Conservation (phyloP, 1,140 invertebrate genomes). For the Hycleus cichorii region DNA sequence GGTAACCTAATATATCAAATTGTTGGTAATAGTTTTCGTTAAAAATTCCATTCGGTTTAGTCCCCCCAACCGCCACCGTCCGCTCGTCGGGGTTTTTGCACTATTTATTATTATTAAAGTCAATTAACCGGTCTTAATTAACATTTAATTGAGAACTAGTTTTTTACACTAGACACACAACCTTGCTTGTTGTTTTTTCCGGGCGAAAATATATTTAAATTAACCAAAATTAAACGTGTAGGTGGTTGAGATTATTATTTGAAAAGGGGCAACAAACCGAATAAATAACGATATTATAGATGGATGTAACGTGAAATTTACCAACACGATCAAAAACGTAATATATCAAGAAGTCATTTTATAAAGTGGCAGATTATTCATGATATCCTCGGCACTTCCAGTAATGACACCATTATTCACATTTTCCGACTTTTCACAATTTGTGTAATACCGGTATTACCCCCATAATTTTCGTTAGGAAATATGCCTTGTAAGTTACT, state of each 20-base stretch:
- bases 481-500: slow-evolving; percentile 7
- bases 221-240: slow-evolving; percentile 7
- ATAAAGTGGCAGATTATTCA: slow-evolving; percentile 29
- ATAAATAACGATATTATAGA: no score
- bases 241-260: slow-evolving; percentile 2
- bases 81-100: background rate
- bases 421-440: slow-evolving; percentile 20
- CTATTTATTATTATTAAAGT: slow-evolving; percentile 13
- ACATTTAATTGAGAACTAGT: slow-evolving; percentile 9
- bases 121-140: slow-evolving; percentile 12
- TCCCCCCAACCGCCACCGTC: no score
- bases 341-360: slow-evolving; percentile 29
- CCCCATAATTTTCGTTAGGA: slow-evolving; percentile 7
- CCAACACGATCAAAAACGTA: slow-evolving; percentile 21
- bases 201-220: background rate
- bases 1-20: no score
- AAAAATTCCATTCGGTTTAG: no score
- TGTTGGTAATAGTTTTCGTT: no score
- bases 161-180: slow-evolving; percentile 7
- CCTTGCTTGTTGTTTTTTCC: background rate
- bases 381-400: slow-evolving; percentile 23
- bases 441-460: slow-evolving; percentile 13
- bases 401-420: slow-evolving; percentile 26
- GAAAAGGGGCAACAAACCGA: slow-evolving; percentile 1
- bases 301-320: background rate